Percentiles rank a stretch among this genome's conserved stretches.
These are phyloP conservation scores for Phenganax subtilis DNA, from an alignment of 92 coral and sea anemone species.

Conservation along the genomic window DNA sequence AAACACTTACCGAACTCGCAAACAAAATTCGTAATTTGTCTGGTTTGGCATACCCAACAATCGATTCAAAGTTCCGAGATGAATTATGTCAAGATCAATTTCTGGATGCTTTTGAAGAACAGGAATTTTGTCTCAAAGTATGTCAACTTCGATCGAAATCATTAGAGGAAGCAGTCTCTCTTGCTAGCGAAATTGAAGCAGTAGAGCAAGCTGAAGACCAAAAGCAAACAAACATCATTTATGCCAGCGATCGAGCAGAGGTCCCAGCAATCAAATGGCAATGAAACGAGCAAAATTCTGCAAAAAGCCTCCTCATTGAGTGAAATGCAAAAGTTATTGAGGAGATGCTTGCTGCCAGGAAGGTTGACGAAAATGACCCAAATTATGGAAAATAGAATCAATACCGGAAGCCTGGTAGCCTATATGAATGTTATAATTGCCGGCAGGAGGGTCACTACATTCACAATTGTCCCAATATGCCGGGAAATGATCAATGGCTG, in stretches of 20 bases:
- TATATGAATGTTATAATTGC: conserved; percentile 24
- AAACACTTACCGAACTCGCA: conserved; percentile 29
- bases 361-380: neutral
- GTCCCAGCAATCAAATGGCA: neutral
- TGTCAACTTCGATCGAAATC: conserved; percentile 8
- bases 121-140: conserved; percentile 7
- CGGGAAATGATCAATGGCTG: conserved; percentile 23
- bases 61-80: neutral
- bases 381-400: neutral
- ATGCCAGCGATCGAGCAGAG: neutral
- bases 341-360: neutral
- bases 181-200: conserved; percentile 29
- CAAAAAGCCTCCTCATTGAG: conserved; percentile 16
- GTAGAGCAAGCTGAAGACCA: conserved; percentile 17
- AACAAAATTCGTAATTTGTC: conserved; percentile 5
- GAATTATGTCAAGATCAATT: conserved; percentile 39
- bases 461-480: neutral
- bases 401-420: neutral
- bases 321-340: conserved; percentile 21
- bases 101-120: conserved; percentile 33
- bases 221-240: neutral
- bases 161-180: conserved; percentile 14
- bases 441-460: conserved; percentile 30
- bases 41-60: conserved; percentile 6
- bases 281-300: neutral